A percentile compares a stretch with the other conserved stretches of the same genome.
phyloP scores from a whole-genome alignment of 2,113 vertebrate species.

The Erythrocercus mccallii region DNA sequence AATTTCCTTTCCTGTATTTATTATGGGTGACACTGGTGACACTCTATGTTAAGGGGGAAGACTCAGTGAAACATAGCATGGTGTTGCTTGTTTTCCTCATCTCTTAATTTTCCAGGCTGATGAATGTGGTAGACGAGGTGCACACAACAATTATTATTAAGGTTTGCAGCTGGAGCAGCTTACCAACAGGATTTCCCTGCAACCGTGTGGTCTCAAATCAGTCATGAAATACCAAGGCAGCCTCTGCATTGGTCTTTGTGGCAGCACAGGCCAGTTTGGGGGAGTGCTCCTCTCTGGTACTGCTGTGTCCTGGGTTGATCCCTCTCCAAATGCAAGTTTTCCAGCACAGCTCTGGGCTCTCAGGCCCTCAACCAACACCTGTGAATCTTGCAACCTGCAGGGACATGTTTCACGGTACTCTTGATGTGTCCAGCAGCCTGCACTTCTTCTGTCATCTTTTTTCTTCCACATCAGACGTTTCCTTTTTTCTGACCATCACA shows the following conservation, averaged over 20 bases:
- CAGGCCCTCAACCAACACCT: background rate
- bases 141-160: background rate
- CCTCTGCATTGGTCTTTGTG: background rate
- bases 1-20: background rate
- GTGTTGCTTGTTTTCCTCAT: background rate
- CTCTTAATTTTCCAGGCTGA: background rate
- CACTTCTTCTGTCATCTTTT: background rate
- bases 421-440: background rate
- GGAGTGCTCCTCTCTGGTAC: background rate
- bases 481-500: background rate
- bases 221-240: background rate
- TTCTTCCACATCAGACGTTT: background rate
- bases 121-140: background rate
- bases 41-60: background rate
- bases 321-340: background rate
- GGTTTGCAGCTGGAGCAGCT: background rate
- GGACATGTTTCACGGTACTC: background rate
- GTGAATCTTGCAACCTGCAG: background rate
- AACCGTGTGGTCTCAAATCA: background rate
- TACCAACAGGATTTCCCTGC: background rate
- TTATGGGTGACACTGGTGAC: background rate
- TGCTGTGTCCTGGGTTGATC: background rate
- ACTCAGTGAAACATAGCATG: background rate
- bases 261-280: rapidly evolving
- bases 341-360: background rate